These are phyloP conservation scores for Leucophora obtusa DNA, from an alignment of 2,888 invertebrate genomes.

Conservation along the genomic window DNA sequence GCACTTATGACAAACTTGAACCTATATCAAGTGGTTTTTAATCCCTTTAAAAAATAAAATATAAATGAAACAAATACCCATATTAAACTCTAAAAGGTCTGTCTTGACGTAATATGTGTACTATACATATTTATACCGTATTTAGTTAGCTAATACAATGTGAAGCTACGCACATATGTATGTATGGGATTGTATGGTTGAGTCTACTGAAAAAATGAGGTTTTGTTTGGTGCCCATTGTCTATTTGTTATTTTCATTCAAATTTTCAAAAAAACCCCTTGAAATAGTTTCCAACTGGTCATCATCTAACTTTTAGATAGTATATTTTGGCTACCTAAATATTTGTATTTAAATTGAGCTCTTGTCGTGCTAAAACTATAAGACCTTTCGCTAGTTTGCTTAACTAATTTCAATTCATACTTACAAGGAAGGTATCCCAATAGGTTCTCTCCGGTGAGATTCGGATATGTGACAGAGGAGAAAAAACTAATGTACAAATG, in stretches of 20 bases:
- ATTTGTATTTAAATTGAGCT: conserved; percentile 28
- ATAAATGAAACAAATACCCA: conserved; percentile 15
- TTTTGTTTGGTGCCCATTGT: neutral
- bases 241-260: conserved; percentile 27
- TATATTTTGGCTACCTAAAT: conserved; percentile 51
- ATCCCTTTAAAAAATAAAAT: conserved; percentile 33
- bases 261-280: conserved; percentile 20
- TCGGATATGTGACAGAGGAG: too few relatives aligned
- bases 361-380: conserved; percentile 34
- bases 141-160: conserved; percentile 36
- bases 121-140: neutral
- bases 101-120: conserved; percentile 51
- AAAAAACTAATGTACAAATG: too few relatives aligned
- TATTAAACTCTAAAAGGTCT: conserved; percentile 39
- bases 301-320: neutral
- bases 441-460: too few relatives aligned
- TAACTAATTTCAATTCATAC: neutral
- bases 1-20: conserved; percentile 33
- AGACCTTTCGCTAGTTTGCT: neutral
- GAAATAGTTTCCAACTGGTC: conserved; percentile 39
- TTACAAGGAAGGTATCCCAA: neutral
- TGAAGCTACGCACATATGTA: conserved; percentile 22
- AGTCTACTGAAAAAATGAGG: conserved; percentile 9
- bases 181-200: neutral
- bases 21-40: conserved; percentile 59